Evolutionary conservation across 2,797 vertebrate species (phyloP).

Genomic region (Malurus splendens): DNA sequence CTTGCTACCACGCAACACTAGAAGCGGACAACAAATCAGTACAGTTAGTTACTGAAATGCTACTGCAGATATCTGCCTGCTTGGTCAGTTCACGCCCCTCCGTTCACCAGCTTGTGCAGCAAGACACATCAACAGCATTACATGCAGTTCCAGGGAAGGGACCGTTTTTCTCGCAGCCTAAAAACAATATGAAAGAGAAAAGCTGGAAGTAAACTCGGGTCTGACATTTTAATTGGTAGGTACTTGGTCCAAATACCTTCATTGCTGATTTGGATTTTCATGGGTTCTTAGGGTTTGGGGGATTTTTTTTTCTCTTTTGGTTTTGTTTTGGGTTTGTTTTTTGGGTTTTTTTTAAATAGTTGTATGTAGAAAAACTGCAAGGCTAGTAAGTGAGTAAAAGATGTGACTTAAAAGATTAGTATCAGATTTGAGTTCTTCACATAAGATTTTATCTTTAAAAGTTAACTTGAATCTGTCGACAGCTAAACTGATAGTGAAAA

Average conservation of each 20-base stretch:
- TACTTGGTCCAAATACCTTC: not conserved
- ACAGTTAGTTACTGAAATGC: not conserved
- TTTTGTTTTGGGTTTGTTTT: too few species aligned
- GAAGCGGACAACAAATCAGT: not conserved
- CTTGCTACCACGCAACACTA: not conserved
- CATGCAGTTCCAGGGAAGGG: not conserved
- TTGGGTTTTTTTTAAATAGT: not conserved
- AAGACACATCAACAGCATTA: not conserved
- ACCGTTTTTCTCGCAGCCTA: not conserved
- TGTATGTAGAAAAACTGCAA: not conserved
- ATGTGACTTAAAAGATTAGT: too few species aligned
- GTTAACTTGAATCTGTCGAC: not conserved
- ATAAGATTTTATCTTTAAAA: not conserved
- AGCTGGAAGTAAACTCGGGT: not conserved
- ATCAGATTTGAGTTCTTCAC: not conserved
- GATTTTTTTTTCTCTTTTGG: not conserved
- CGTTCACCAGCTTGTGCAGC: not conserved
- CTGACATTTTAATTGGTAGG: not conserved
- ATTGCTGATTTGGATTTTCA: not conserved
- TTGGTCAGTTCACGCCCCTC: not conserved
- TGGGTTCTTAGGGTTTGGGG: not conserved
- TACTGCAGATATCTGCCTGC: not conserved
- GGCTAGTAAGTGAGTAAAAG: not conserved
- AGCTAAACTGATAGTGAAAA: not conserved
- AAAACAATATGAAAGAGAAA: not conserved